Conservation (phyloP, 2,888 invertebrate species). For the Ectropis crepuscularia region DNA sequence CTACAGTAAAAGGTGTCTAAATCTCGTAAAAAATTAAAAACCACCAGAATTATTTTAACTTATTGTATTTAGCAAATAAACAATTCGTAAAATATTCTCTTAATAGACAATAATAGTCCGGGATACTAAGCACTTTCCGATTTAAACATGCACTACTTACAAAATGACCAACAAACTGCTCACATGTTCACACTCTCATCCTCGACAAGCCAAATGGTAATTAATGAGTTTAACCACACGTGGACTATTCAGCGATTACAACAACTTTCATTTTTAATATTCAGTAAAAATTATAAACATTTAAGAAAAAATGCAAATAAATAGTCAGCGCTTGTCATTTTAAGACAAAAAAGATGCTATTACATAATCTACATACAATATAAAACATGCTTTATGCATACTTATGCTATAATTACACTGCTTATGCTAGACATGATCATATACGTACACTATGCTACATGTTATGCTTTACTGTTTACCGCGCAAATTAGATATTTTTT, state of each 20-base stretch:
- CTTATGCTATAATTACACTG: conserved; percentile 81
- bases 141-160: conserved; percentile 55
- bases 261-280: conserved; percentile 68
- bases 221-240: conserved; percentile 45
- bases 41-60: conserved; percentile 67
- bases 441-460: conserved; percentile 70
- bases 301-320: conserved; percentile 82
- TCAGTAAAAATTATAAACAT: conserved; percentile 77
- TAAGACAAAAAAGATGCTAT: conserved; percentile 75
- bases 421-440: conserved; percentile 73
- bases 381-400: conserved; percentile 81
- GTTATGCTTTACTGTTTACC: conserved; percentile 58
- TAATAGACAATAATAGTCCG: conserved; percentile 75
- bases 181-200: conserved; percentile 37
- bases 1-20: no score
- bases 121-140: conserved; percentile 62
- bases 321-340: conserved; percentile 78
- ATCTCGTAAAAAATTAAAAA: conserved; percentile 23
- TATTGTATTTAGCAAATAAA: conserved; percentile 87
- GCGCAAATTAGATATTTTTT: conserved; percentile 45
- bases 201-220: conserved; percentile 46
- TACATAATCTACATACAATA: conserved; percentile 78
- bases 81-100: conserved; percentile 84
- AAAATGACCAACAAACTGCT: conserved; percentile 53
- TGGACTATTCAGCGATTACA: conserved; percentile 71